Base-by-base conservation (phyloP, 2,888 invertebrate genomes). In the Xanthorhoe spadicearia region DNA sequence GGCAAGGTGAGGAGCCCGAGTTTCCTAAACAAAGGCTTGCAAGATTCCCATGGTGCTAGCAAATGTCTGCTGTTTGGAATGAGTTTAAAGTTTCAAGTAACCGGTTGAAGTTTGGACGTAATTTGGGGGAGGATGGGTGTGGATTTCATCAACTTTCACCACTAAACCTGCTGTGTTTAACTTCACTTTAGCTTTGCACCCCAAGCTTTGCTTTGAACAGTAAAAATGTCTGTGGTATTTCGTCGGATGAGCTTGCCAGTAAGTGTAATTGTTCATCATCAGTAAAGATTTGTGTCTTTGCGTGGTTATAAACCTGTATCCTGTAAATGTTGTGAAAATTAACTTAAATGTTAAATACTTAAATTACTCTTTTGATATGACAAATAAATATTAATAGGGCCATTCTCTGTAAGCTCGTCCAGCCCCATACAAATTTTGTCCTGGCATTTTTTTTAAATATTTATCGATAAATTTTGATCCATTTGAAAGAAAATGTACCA, bases 111-210 rank as follows among this genome's bases (percentile, higher is more conserved):
- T 73, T n/a, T 66, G 74, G 19, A 71, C 61, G 56, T 75, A 73
- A 35, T 71, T 72, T 17, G 79, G 78, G 0, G 78, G 74, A 3
- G 70, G 63, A 62, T 85, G 85, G 9, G 50, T 73, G 51, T 85
- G 85, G 1, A 61, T 54, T 23, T 76, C 77, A 0, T 61, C 8
- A 4, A 72, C 19, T 0, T 61, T n/a, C 5, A 61, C 15, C 0
- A 86, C 76, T 1, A 58, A 66, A 0, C 80, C 81, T 1, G 66
- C 19, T 0, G 55, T 18, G 52, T 78, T 71, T 23, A 84, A 43
- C 52, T 73, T 78, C 2, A 68, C 61, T 38, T 54, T 53, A 0
- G 46, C 68, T 28, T 68, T 68, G 55, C 68, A 68, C 28, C 64
- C 61, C 7, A 2, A n/a, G 13, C n/a, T 28, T 17, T 57, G 28